A percentile compares a stretch with the other conserved stretches of the same genome.
Conservation (phyloP, 2,797 vertebrate genomes). For the Synanceia verrucosa region DNA sequence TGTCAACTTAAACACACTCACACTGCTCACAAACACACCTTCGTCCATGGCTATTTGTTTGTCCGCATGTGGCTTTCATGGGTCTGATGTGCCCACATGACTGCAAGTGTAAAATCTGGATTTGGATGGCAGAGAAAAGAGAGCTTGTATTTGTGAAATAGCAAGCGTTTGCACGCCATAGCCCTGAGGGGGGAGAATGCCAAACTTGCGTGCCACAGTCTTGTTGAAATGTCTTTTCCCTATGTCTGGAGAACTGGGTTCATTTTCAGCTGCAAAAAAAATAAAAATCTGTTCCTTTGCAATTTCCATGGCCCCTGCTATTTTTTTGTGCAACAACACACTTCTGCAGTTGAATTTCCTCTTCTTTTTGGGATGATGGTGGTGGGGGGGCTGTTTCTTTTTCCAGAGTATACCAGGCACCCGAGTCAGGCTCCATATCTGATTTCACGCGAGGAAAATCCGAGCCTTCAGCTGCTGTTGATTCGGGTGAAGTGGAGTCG, state of each 20-base stretch:
- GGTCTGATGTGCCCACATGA: conserved; percentile 71
- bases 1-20: conserved; percentile 16
- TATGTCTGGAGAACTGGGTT: conserved; percentile 79
- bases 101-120: conserved; percentile 79
- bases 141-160: conserved; percentile 77
- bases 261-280: conserved; percentile 75
- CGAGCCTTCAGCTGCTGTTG: conserved; percentile 80
- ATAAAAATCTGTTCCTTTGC: conserved; percentile 71
- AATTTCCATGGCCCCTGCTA: conserved; percentile 76
- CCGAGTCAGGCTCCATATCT: conserved; percentile 74
- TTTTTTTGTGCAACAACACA: conserved; percentile 60
- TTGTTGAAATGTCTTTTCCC: conserved; percentile 83
- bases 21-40: conserved; percentile 29
- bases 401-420: conserved; percentile 77
- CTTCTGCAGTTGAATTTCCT: conserved; percentile 74
- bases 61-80: conserved; percentile 63
- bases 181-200: conserved; percentile 80
- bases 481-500: conserved; percentile 80
- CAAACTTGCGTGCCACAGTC: conserved; percentile 84
- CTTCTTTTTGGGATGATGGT: conserved; percentile 66
- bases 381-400: conserved; percentile 77
- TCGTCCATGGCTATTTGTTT: conserved; percentile 56
- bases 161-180: conserved; percentile 82
- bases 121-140: conserved; percentile 80
- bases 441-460: conserved; percentile 81